These are phyloP conservation scores for Limosa lapponica DNA, from an alignment of 2,797 vertebrate genomes.

Conservation along the genomic window DNA sequence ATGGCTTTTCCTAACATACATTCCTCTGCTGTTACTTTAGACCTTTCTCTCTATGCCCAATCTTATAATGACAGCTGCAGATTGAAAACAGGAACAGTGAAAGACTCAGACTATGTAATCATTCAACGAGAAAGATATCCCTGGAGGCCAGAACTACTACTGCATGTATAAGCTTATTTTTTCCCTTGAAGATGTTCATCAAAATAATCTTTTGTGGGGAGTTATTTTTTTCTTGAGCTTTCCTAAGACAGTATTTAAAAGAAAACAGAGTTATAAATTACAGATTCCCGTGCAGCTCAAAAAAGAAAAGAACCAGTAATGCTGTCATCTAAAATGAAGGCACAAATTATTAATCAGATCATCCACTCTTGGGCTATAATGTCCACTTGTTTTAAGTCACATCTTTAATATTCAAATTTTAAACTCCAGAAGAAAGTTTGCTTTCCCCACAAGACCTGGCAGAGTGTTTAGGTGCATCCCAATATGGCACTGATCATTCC, in stretches of 20 bases:
- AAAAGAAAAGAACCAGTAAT: not conserved
- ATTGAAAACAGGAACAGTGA: conserved; percentile 66
- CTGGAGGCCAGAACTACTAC: conserved; percentile 43
- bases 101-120: conserved; percentile 65
- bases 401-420: conserved; percentile 10
- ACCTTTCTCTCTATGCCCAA: conserved; percentile 48
- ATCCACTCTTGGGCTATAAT: not conserved
- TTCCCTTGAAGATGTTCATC: conserved; percentile 61
- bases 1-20: conserved; percentile 3
- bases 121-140: conserved; percentile 51
- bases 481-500: not conserved
- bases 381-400: not conserved
- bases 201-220: conserved; percentile 56
- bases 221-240: conserved; percentile 41
- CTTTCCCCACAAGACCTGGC: not conserved
- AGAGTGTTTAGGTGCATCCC: not conserved
- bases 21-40: conserved; percentile 53
- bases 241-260: conserved; percentile 61
- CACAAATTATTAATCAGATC: not conserved
- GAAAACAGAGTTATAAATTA: conserved; percentile 28
- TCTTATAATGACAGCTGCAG: conserved; percentile 66
- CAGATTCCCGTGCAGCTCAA: not conserved
- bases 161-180: conserved; percentile 60
- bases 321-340: not conserved
- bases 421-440: not conserved